Evolutionary conservation across 2,113 vertebrate genomes (phyloP).

Genomic region (Meleagris gallopavo): DNA sequence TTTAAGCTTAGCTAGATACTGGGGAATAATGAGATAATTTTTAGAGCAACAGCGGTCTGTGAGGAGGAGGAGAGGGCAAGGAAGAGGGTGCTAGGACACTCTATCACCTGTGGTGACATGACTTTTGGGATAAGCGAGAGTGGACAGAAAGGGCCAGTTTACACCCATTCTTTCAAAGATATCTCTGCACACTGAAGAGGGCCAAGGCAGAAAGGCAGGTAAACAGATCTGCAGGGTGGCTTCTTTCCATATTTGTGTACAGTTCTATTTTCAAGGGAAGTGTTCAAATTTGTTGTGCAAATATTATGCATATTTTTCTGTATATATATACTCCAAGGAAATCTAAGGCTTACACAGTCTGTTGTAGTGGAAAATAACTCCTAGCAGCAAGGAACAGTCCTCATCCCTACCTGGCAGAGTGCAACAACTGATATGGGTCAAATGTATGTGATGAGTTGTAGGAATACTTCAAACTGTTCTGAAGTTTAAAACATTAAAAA

Average conservation of each 20-base stretch:
- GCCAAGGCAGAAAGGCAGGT: background rate
- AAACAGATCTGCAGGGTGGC: background rate
- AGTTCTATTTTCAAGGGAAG: background rate
- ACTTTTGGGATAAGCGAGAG: background rate
- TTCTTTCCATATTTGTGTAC: background rate
- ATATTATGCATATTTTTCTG: background rate
- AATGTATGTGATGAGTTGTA: background rate
- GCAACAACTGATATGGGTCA: background rate
- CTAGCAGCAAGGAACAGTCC: background rate
- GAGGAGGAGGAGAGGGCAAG: background rate
- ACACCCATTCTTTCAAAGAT: background rate
- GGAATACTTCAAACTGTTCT: background rate
- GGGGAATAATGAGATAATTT: background rate
- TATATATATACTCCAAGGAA: too few relatives aligned
- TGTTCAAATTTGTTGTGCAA: background rate
- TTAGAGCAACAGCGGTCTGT: background rate
- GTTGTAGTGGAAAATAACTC: background rate
- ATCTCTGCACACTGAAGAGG: background rate
- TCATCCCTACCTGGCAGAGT: background rate
- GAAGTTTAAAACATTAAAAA: background rate
- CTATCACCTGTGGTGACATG: background rate
- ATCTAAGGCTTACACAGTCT: background rate
- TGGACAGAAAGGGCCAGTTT: background rate
- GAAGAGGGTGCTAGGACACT: background rate
- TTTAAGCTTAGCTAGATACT: background rate